phyloP scores from a whole-genome alignment of 2,113 vertebrate genomes.

The Sylvia atricapilla region DNA sequence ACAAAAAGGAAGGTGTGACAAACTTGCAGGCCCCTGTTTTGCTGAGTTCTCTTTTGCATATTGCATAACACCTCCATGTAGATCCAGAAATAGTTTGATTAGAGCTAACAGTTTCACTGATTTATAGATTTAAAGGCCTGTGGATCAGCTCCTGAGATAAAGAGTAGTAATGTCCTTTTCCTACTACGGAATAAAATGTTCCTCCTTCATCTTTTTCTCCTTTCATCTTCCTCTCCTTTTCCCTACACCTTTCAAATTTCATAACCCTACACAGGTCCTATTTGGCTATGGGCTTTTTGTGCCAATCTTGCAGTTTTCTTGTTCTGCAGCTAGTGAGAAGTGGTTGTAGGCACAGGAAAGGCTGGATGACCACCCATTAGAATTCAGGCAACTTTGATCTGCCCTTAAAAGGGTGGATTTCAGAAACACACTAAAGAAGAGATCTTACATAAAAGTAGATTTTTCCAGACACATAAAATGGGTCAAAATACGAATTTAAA shows the following conservation, averaged over 20 bases:
- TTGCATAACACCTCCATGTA: neutral
- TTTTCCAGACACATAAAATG: neutral
- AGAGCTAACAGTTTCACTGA: neutral
- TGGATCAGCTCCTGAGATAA: neutral
- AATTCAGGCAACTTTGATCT: neutral
- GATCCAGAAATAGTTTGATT: neutral
- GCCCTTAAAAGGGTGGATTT: neutral
- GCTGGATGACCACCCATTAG: neutral
- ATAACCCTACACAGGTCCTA: neutral
- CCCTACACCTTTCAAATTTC: neutral
- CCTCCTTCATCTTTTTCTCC: neutral
- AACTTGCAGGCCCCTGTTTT: neutral
- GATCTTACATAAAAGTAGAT: neutral
- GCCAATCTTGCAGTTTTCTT: neutral
- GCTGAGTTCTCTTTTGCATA: neutral
- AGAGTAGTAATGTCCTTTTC: neutral
- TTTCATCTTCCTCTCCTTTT: neutral
- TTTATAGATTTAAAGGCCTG: neutral
- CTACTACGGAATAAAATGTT: neutral
- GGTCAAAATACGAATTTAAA: slow-evolving; percentile 1
- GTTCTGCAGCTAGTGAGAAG: neutral
- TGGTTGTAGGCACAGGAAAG: neutral
- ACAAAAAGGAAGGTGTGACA: neutral
- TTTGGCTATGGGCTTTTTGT: neutral
- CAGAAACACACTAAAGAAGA: neutral